phyloP scores from a whole-genome alignment of 2,797 vertebrate species.

The Argentina silus region DNA sequence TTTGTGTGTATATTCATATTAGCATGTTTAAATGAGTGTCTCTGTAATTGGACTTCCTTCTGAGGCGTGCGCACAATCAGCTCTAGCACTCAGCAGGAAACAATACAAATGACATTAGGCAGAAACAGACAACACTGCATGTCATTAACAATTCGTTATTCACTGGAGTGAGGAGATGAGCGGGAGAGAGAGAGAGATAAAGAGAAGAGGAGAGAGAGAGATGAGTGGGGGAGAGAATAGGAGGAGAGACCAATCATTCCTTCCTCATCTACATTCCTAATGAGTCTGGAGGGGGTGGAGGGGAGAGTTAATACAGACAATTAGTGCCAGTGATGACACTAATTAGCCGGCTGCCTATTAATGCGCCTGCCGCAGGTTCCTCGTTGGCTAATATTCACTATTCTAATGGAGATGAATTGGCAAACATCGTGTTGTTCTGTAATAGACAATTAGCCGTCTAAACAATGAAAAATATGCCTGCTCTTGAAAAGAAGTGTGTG shows the following conservation, averaged over 20 bases:
- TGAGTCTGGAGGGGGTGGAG: neutral
- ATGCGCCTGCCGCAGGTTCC: neutral
- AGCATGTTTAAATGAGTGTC: no score
- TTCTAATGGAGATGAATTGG: constrained; percentile 8
- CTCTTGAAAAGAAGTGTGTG: neutral
- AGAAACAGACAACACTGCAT: no score
- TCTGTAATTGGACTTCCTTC: no score
- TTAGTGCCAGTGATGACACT: neutral
- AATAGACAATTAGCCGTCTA: constrained; percentile 2
- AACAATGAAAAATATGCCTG: neutral
- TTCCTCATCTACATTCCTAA: constrained; percentile 3
- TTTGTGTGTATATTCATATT: no score
- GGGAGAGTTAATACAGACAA: neutral
- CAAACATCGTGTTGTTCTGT: constrained; percentile 3
- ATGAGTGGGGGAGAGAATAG: no score
- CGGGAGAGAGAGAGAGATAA: no score
- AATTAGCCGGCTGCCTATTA: neutral
- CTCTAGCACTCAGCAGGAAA: no score
- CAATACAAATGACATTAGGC: no score
- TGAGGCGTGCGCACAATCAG: no score
- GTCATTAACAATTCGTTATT: no score
- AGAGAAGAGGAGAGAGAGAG: no score
- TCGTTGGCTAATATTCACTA: neutral
- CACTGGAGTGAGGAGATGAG: no score
- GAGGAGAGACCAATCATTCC: neutral